Percentiles rank a stretch among this genome's conserved stretches.
Conservation (phyloP, 2,888 invertebrate species). For the Serripes groenlandicus region DNA sequence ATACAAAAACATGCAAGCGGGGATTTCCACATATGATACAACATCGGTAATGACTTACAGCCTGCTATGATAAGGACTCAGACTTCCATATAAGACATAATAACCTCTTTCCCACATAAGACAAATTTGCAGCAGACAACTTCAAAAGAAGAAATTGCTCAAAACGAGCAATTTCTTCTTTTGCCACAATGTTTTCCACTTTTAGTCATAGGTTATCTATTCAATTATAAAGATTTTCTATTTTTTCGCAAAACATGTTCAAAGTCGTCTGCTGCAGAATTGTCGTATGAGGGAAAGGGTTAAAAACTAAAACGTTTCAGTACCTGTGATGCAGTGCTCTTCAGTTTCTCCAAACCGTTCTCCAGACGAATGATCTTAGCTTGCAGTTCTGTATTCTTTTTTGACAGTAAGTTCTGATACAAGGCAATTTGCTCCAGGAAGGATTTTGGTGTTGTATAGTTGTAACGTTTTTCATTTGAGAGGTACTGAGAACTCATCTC, state of each 20-base stretch:
- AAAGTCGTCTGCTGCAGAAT: too few relatives aligned
- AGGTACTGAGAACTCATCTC: constrained; percentile 94
- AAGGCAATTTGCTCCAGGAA: constrained; percentile 98
- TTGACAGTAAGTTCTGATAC: constrained; percentile 94
- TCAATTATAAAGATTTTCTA: too few relatives aligned
- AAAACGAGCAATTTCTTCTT: background rate
- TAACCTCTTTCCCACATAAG: too few relatives aligned
- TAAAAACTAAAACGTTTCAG: background rate
- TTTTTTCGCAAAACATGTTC: too few relatives aligned
- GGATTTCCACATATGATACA: too few relatives aligned
- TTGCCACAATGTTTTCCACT: background rate
- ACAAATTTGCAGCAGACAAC: too few relatives aligned
- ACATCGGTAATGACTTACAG: too few relatives aligned
- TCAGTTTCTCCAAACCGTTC: constrained; percentile 96
- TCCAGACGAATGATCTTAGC: constrained; percentile 95
- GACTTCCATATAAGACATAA: too few relatives aligned
- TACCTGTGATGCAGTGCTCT: constrained; percentile 94
- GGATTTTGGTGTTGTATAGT: constrained; percentile 99
- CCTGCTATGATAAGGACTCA: too few relatives aligned
- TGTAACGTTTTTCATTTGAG: constrained; percentile 96
- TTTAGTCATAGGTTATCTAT: too few relatives aligned
- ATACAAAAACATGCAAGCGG: too few relatives aligned
- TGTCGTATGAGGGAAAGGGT: background rate
- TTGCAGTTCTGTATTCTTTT: constrained; percentile 94
- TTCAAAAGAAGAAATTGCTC: background rate